These are phyloP conservation scores for Sebastes jordani DNA, from an alignment of 2,797 vertebrate genomes.

Conservation along the genomic window DNA sequence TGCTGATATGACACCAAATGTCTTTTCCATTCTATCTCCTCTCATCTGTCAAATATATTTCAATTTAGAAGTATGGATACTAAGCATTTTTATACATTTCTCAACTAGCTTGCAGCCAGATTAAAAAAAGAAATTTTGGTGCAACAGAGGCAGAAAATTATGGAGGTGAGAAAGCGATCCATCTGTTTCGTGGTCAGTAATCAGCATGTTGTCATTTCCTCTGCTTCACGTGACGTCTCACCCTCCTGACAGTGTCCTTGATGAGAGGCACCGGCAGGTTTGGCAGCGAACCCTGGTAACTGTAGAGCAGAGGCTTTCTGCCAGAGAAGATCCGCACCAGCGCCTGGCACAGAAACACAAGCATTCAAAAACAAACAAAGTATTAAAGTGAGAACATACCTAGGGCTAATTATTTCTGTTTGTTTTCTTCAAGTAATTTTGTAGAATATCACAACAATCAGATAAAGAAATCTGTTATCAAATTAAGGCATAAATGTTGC, in stretches of 20 bases:
- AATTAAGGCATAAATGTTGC: neutral
- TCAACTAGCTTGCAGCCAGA: neutral
- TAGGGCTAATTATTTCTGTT: neutral
- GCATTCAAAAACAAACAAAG: slow-evolving; percentile 1
- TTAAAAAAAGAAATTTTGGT: neutral
- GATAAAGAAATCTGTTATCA: neutral
- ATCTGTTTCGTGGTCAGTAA: slow-evolving; percentile 25
- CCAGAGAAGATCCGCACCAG: slow-evolving; percentile 93
- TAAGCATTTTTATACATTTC: neutral
- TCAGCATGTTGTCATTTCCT: slow-evolving; percentile 29
- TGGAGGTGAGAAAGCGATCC: slow-evolving; percentile 11
- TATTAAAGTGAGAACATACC: neutral
- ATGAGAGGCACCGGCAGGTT: slow-evolving; percentile 88
- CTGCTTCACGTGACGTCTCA: slow-evolving; percentile 65
- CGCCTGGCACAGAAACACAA: slow-evolving; percentile 75
- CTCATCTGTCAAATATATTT: neutral
- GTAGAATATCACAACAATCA: neutral
- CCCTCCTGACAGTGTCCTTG: slow-evolving; percentile 88
- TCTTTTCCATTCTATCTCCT: neutral
- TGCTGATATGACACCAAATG: neutral
- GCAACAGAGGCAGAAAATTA: neutral
- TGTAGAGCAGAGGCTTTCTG: slow-evolving; percentile 89
- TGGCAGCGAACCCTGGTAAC: slow-evolving; percentile 90
- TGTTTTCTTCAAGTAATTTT: neutral
- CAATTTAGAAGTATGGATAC: neutral